Percentiles rank a stretch among this genome's conserved stretches.
phyloP scores from a whole-genome alignment of 2,797 vertebrate species.

The Sandelia bainsii region DNA sequence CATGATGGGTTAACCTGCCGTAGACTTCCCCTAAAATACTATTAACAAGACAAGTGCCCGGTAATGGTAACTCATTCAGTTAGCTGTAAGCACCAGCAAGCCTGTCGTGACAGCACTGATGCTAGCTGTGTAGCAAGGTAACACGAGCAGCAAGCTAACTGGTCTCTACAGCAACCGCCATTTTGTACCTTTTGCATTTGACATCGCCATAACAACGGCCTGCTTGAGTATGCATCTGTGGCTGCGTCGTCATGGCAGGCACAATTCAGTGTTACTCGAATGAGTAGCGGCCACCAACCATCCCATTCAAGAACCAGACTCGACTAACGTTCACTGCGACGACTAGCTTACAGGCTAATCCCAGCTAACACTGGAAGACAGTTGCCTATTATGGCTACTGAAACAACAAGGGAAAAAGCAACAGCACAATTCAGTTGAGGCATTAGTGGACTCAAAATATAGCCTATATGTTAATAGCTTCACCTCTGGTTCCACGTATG shows the following conservation, averaged over 20 bases:
- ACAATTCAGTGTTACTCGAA: constrained; percentile 58
- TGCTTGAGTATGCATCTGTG: constrained; percentile 76
- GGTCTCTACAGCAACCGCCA: constrained; percentile 88
- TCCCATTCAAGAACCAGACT: constrained; percentile 51
- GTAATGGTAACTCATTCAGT: background rate
- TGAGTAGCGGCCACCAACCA: constrained; percentile 40
- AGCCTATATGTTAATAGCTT: constrained; percentile 69
- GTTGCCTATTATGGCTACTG: constrained; percentile 79
- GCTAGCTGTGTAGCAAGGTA: constrained; percentile 58
- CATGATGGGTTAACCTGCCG: background rate
- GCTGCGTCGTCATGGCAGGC: constrained; percentile 76
- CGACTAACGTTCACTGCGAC: constrained; percentile 54
- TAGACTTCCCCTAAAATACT: background rate
- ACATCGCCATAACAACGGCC: constrained; percentile 91
- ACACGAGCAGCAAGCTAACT: constrained; percentile 68
- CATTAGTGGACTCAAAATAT: constrained; percentile 62
- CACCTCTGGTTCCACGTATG: constrained; percentile 83
- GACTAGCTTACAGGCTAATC: constrained; percentile 70
- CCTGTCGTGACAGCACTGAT: constrained; percentile 66
- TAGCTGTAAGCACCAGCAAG: background rate
- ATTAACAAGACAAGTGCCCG: background rate
- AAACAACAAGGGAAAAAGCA: constrained; percentile 78
- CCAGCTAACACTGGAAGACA: constrained; percentile 64
- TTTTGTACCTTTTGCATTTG: constrained; percentile 90
- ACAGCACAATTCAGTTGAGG: constrained; percentile 72